These are phyloP conservation scores for Enhydra lutris DNA, from an alignment of 2,113 vertebrate species.

Conservation along the genomic window DNA sequence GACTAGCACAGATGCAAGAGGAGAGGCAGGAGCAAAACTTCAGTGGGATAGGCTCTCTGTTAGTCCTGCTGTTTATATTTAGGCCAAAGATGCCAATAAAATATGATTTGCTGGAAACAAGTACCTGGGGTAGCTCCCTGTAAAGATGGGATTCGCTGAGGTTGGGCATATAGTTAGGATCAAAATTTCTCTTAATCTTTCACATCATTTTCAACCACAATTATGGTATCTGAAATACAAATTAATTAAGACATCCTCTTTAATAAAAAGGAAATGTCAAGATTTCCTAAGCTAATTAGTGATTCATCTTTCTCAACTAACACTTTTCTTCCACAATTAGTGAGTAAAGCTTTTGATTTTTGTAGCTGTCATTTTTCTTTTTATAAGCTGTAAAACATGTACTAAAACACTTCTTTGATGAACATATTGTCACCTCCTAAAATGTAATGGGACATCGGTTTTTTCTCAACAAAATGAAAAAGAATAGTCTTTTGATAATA, in stretches of 20 bases:
- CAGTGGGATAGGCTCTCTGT: not conserved
- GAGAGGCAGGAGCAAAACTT: not conserved
- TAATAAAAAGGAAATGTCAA: slow-evolving; percentile 61
- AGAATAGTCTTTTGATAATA: slow-evolving; percentile 51
- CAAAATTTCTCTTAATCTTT: slow-evolving; percentile 33
- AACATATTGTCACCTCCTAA: slow-evolving; percentile 47
- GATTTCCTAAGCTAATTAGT: slow-evolving; percentile 58
- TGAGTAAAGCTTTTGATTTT: slow-evolving; percentile 55
- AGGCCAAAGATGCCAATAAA: not conserved
- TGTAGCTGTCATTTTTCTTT: slow-evolving; percentile 52
- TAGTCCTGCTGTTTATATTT: not conserved
- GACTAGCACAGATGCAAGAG: not conserved
- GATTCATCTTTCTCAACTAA: slow-evolving; percentile 36
- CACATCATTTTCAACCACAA: slow-evolving; percentile 19
- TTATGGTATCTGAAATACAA: slow-evolving; percentile 31
- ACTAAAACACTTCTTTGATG: slow-evolving; percentile 58
- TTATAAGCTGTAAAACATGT: slow-evolving; percentile 28
- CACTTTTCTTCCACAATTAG: slow-evolving; percentile 48
- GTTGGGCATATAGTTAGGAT: not conserved
- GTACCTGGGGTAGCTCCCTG: not conserved
- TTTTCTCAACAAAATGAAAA: slow-evolving; percentile 28
- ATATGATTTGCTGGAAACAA: not conserved
- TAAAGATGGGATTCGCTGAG: not conserved
- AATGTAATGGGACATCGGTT: slow-evolving; percentile 25
- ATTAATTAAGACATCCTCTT: slow-evolving; percentile 66